A percentile compares a stretch with the other conserved stretches of the same genome.
phyloP scores from a whole-genome alignment of 2,797 vertebrate species.

The Chiloscyllium punctatum region DNA sequence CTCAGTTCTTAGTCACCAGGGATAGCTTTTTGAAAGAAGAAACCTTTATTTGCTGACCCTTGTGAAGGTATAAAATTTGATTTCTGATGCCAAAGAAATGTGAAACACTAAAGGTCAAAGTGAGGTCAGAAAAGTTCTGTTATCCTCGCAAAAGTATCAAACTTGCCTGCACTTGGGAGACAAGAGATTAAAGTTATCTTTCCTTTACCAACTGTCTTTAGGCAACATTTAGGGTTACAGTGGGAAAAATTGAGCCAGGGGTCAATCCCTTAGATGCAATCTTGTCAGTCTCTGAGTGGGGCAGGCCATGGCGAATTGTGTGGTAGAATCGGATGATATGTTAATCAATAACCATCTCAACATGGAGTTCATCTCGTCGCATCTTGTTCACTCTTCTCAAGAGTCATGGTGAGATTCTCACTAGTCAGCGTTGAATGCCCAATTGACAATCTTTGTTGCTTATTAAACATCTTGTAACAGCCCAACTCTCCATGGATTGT shows the following conservation, averaged over 20 bases:
- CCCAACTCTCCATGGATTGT: too few relatives aligned
- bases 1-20: not conserved
- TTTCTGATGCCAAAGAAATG: not conserved
- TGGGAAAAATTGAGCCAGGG: not conserved
- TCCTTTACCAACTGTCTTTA: not conserved
- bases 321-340: too few relatives aligned
- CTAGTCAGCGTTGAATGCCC: too few relatives aligned
- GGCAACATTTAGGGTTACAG: not conserved
- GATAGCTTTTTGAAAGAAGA: not conserved
- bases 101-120: not conserved
- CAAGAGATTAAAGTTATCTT: not conserved
- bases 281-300: too few relatives aligned
- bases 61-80: not conserved
- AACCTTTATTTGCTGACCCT: not conserved
- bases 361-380: too few relatives aligned
- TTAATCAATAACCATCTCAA: too few relatives aligned
- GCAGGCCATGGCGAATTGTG: too few relatives aligned
- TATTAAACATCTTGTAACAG: too few relatives aligned
- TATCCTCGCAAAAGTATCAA: not conserved
- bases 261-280: not conserved
- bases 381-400: too few relatives aligned
- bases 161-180: not conserved
- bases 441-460: too few relatives aligned
- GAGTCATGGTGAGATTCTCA: too few relatives aligned
- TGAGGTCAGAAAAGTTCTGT: not conserved